phyloP scores from a whole-genome alignment of 2,888 invertebrate genomes.

The Euclidia mi region DNA sequence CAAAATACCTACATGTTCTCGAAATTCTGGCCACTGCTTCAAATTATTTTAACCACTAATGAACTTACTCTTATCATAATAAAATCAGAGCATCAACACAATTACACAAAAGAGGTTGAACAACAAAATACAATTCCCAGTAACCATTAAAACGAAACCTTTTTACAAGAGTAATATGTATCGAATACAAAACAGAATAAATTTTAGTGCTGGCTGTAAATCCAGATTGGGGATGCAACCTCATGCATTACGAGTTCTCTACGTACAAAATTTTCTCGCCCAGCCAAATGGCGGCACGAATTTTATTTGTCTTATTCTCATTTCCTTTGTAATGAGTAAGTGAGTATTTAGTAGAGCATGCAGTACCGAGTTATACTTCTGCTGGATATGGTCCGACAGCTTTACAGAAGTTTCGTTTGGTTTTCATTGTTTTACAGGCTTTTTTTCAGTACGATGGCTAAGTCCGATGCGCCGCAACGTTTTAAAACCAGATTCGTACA shows the following conservation, averaged over 20 bases:
- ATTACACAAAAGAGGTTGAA: too few relatives aligned
- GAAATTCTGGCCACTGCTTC: too few relatives aligned
- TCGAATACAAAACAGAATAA: conserved; percentile 25
- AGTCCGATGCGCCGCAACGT: too few relatives aligned
- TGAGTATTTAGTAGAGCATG: conserved; percentile 52
- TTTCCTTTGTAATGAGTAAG: conserved; percentile 56
- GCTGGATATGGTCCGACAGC: too few relatives aligned
- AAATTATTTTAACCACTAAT: too few relatives aligned
- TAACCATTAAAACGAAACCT: conserved; percentile 9
- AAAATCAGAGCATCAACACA: too few relatives aligned
- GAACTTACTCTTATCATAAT: too few relatives aligned
- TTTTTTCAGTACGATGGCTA: too few relatives aligned
- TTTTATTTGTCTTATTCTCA: conserved; percentile 54
- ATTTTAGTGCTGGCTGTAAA: conserved; percentile 45
- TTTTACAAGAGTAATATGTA: conserved; percentile 9
- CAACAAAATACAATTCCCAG: conserved; percentile 1
- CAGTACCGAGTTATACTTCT: conserved; percentile 28
- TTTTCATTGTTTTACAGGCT: too few relatives aligned
- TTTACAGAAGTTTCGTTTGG: too few relatives aligned
- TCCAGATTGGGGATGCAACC: conserved; percentile 27
- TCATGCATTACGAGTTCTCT: conserved; percentile 30
- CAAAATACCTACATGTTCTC: too few relatives aligned
- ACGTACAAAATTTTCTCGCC: conserved; percentile 51
- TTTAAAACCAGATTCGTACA: too few relatives aligned
- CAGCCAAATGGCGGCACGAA: conserved; percentile 53